Base-by-base conservation (phyloP, 2,797 vertebrate genomes). In the Sebastes diaconus region DNA sequence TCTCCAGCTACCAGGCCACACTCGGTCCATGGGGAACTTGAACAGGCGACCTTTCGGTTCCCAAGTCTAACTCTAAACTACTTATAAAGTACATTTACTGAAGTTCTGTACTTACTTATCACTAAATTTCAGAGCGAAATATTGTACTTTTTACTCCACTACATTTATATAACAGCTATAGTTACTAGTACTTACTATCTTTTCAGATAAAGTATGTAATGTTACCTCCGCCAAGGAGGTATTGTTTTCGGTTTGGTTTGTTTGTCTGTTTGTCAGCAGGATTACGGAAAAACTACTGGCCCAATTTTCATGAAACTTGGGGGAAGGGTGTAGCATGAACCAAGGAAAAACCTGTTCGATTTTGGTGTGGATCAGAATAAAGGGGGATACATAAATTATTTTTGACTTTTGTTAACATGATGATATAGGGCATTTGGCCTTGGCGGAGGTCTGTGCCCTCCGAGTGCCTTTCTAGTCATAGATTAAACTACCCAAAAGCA, bases 261-360 rank as follows among this genome's bases (percentile, higher is more conserved):
- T 60, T 30, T 60, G 52, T 22, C n/a, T n/a, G 52, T 22, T 54
- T 54, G 20, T 54, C 52, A 27, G 25, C 27, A 60, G 16, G 58
- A 60, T 60, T 20, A 60, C 4, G 2, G 27, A 60, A 30, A 60
- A 30, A 30, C 25, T 60, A 30, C 27, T 20, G 58, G 25, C 58
- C 16, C 18, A 16, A 24, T 55, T 55, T 55, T 22, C 11, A 57
- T 57, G 55, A 57, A 57, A 46, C 3, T 46, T 46, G 0, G 1
- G 39, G 39, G 39, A 42, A 42, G 7, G 42, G 6, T 46, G 42
- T 18, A 46, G 16, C 16, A 18, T 46, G 7, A 0, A 46, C 6
- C 42, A 8, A 46, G 6, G 16, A 50, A 50, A 0, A 50, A 20
- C 7, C 18, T 50, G 46, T 20, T 50, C 0, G 7, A 50, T 50